These are phyloP conservation scores for Drosophila albomicans DNA, from an alignment of 1,140 invertebrate genomes.

Conservation along the genomic window DNA sequence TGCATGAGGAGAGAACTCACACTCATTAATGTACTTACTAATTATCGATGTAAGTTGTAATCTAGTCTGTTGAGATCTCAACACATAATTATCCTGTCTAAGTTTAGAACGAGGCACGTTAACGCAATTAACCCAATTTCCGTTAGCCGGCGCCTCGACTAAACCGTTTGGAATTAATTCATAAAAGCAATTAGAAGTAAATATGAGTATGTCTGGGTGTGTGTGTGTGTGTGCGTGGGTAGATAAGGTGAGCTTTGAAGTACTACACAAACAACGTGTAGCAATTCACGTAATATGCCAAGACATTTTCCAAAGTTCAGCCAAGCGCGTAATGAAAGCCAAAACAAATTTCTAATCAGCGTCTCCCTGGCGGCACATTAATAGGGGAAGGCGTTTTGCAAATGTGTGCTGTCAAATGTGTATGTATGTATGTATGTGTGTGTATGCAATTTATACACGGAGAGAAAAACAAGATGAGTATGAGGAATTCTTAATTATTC, in stretches of 20 bases:
- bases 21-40: neutral
- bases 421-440: neutral
- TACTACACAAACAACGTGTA: conserved; percentile 24
- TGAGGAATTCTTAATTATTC: neutral
- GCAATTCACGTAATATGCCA: conserved; percentile 30
- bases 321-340: conserved; percentile 40
- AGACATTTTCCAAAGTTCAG: conserved; percentile 46
- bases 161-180: conserved; percentile 28
- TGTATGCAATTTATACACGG: neutral
- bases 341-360: conserved; percentile 50
- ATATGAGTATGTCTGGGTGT: conserved; percentile 16
- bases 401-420: neutral
- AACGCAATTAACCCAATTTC: conserved; percentile 69
- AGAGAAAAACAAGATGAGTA: neutral
- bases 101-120: conserved; percentile 1
- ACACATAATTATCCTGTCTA: conserved; percentile 33
- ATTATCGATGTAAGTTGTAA: conserved; percentile 2
- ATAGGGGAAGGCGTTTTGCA: conserved; percentile 18
- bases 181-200: conserved; percentile 29
- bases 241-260: conserved; percentile 31
- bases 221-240: conserved; percentile 21
- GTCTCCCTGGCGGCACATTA: conserved; percentile 26
- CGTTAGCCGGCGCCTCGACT: conserved; percentile 3
- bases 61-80: neutral
- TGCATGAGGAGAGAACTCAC: conserved; percentile 5